A percentile compares a stretch with the other conserved stretches of the same genome.
phyloP scores from a whole-genome alignment of 1,140 invertebrate species.

The Oncopeltus fasciatus region DNA sequence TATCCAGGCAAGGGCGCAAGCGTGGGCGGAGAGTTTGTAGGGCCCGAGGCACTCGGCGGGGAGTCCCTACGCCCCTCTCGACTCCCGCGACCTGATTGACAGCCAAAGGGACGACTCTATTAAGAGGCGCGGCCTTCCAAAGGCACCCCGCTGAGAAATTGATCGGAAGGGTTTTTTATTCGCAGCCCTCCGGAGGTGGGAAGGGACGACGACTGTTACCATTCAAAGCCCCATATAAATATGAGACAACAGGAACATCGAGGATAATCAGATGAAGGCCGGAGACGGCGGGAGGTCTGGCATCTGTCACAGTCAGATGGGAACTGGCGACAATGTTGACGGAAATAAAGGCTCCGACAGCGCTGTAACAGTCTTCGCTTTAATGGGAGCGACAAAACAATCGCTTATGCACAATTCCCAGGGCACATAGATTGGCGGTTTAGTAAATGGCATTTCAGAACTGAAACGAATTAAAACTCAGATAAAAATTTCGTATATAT shows the following conservation, averaged over 20 bases:
- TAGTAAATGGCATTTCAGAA: too few relatives aligned
- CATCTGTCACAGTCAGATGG: background rate
- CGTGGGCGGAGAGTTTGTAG: background rate
- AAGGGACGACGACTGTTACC: background rate
- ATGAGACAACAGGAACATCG: background rate
- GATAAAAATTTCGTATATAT: too few relatives aligned
- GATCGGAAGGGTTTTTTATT: constrained; percentile 1
- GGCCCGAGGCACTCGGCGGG: background rate
- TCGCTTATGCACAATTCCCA: too few relatives aligned
- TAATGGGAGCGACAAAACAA: too few relatives aligned
- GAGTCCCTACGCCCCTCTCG: background rate
- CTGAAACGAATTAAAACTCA: too few relatives aligned
- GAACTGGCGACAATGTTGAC: too few relatives aligned
- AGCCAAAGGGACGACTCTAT: background rate
- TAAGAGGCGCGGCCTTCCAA: background rate
- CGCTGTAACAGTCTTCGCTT: too few relatives aligned
- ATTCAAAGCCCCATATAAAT: background rate
- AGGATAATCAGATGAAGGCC: background rate
- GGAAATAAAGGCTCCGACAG: too few relatives aligned
- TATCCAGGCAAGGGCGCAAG: background rate
- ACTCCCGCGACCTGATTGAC: background rate
- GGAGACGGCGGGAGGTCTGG: background rate
- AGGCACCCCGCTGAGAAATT: background rate
- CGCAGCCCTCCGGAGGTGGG: background rate
- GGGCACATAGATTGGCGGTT: too few relatives aligned